Evolutionary conservation across 2,113 vertebrate genomes (phyloP).

Genomic region (Poeciliopsis retropinna): DNA sequence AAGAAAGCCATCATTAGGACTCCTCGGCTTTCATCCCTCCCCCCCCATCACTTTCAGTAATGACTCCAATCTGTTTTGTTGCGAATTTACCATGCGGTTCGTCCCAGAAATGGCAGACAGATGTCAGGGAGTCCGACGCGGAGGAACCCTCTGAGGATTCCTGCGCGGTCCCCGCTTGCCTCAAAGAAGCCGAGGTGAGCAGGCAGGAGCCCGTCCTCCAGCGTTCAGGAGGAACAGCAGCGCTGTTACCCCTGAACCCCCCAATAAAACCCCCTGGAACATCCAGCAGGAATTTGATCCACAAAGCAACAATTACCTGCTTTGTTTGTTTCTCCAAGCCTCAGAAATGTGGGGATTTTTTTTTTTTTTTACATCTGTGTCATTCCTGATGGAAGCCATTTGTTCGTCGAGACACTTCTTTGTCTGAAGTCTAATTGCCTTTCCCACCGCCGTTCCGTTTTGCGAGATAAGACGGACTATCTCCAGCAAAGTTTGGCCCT

Average conservation of each 20-base stretch:
- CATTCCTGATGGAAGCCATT: neutral
- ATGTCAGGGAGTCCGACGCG: conserved; percentile 29
- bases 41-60: conserved; percentile 67
- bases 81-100: conserved; percentile 46
- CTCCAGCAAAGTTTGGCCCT: neutral
- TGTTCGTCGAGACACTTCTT: neutral
- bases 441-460: neutral
- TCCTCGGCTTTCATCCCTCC: conserved; percentile 51
- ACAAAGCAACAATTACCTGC: neutral
- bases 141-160: neutral
- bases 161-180: conserved; percentile 12
- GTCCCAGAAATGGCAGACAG: conserved; percentile 57
- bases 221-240: conserved; percentile 35
- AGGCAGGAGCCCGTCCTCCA: conserved; percentile 35
- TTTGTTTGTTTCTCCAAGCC: neutral
- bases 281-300: conserved; percentile 2
- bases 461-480: neutral
- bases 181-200: conserved; percentile 34
- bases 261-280: conserved; percentile 25
- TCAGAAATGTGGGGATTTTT: neutral
- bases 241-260: conserved; percentile 14
- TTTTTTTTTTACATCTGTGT: neutral
- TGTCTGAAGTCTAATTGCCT: neutral
- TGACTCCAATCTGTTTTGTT: conserved; percentile 63
- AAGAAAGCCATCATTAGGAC: conserved; percentile 46